phyloP scores from a whole-genome alignment of 1,140 invertebrate genomes.

The Aphis gossypii region DNA sequence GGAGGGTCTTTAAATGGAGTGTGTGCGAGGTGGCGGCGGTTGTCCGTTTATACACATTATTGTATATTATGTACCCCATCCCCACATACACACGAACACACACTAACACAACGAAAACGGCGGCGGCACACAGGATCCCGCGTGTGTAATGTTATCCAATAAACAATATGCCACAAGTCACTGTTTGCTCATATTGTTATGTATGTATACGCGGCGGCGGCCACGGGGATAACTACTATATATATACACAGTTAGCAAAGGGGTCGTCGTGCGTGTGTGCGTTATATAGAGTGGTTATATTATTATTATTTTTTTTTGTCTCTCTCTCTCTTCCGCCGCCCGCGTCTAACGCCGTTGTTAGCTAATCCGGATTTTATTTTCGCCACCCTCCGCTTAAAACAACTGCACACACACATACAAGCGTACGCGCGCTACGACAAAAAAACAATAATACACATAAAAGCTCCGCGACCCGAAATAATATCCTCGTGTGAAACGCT shows the following conservation, averaged over 20 bases:
- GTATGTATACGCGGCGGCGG: neutral
- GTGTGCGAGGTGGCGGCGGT: conserved; percentile 29
- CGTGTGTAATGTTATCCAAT: conserved; percentile 57
- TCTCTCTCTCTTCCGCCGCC: neutral
- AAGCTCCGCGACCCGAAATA: conserved; percentile 17
- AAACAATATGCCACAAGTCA: conserved; percentile 58
- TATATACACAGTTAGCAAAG: neutral
- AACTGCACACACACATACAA: neutral
- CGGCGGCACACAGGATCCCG: conserved; percentile 15
- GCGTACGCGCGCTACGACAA: neutral
- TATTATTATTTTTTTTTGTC: neutral
- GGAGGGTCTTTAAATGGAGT: conserved; percentile 53
- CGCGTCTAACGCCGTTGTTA: neutral
- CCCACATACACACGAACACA: neutral
- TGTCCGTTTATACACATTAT: conserved; percentile 40
- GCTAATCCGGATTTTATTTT: conserved; percentile 58
- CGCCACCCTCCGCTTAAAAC: conserved; percentile 44
- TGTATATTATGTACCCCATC: conserved; percentile 2
- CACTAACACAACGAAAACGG: neutral
- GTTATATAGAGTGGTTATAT: conserved; percentile 40
- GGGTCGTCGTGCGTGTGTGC: neutral
- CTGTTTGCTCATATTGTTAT: conserved; percentile 54
- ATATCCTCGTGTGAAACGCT: conserved; percentile 55
- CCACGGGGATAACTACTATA: conserved; percentile 17
- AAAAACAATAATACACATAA: conserved; percentile 3